Evolutionary conservation across 2,888 invertebrate genomes (phyloP).

Genomic region (Chydorus sphaericus): DNA sequence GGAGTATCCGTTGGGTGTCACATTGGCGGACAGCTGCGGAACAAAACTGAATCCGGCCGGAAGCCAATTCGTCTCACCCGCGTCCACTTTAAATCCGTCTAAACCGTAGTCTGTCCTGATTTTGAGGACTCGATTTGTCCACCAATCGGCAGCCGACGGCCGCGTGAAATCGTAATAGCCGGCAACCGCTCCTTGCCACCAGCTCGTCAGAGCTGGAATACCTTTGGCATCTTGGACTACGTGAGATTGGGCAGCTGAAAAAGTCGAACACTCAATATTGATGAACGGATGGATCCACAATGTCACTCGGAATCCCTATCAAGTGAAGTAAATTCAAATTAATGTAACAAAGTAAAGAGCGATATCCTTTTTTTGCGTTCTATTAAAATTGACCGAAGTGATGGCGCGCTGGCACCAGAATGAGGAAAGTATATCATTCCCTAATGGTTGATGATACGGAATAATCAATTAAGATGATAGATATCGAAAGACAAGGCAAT

Average conservation of each 20-base stretch:
- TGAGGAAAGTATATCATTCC: no score
- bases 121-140: conserved; percentile 24
- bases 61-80: conserved; percentile 56
- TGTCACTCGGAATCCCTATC: conserved; percentile 58
- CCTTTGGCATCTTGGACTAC: conserved; percentile 31
- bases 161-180: conserved; percentile 60
- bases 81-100: conserved; percentile 64
- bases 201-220: conserved; percentile 23
- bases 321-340: no score
- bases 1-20: conserved; percentile 13
- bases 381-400: no score
- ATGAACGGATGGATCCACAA: conserved; percentile 81
- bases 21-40: conserved; percentile 21
- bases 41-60: conserved; percentile 29
- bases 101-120: conserved; percentile 47
- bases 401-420: no score
- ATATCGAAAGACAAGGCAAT: no score
- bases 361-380: no score
- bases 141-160: conserved; percentile 41
- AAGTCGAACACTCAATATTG: conserved; percentile 50
- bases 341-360: no score
- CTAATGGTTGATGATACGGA: no score
- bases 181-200: conserved; percentile 33
- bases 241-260: conserved; percentile 44
- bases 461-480: no score